These are phyloP conservation scores for Agriotes lineatus DNA, from an alignment of 2,888 invertebrate species.

Conservation along the genomic window DNA sequence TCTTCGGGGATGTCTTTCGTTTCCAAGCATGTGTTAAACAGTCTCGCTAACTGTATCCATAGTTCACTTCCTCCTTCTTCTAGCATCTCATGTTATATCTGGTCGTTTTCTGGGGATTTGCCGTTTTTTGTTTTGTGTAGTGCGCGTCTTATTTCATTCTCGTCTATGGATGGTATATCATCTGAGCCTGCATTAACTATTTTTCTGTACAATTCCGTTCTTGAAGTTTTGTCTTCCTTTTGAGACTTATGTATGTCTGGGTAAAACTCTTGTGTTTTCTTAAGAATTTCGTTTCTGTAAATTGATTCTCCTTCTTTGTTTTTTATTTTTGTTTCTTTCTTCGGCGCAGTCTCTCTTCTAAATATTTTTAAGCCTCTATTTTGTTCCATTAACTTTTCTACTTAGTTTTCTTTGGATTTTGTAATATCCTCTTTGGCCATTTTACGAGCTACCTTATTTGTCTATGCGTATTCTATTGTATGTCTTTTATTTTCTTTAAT, in stretches of 20 bases:
- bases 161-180: neutral
- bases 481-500: neutral
- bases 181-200: neutral
- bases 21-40: neutral
- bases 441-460: neutral
- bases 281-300: neutral
- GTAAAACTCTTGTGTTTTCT: neutral
- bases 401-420: neutral
- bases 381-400: neutral
- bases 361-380: conserved; percentile 1
- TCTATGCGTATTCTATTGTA: neutral
- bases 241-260: neutral
- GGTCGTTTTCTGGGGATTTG: neutral
- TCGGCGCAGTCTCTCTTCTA: neutral
- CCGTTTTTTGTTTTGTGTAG: neutral
- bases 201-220: neutral
- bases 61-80: neutral
- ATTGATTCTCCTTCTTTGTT: neutral
- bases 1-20: neutral
- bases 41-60: neutral
- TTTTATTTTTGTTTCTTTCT: conserved; percentile 3
- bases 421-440: neutral
- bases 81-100: neutral
- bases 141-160: conserved; percentile 1
- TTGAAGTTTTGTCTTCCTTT: too few relatives aligned